A percentile compares a stretch with the other conserved stretches of the same genome.
Conservation (phyloP, 30 jellyfish, hydroid and myxozoan species). For the Aurelia coerulea region DNA sequence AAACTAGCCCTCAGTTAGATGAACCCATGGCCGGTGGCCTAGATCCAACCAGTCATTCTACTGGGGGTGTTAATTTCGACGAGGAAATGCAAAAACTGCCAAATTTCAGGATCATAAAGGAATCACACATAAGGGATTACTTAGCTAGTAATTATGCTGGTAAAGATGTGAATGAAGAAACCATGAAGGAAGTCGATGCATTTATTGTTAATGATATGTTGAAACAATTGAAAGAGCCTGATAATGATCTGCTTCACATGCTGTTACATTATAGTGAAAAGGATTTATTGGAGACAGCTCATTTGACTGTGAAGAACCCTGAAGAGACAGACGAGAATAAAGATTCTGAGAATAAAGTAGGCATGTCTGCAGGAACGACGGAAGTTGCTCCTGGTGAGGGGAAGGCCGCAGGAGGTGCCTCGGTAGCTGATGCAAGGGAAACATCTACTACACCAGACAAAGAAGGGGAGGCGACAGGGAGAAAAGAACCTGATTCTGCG, state of each 20-base stretch:
- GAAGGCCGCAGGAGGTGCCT: no score
- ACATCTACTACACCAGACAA: no score
- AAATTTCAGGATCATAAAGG: slow-evolving; percentile 46
- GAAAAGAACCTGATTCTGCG: no score
- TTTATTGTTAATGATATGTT: slow-evolving; percentile 52
- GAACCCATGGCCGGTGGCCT: no score
- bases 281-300: slow-evolving; percentile 13
- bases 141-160: slow-evolving; percentile 38
- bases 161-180: slow-evolving; percentile 29
- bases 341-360: no score
- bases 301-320: no score
- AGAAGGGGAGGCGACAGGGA: no score
- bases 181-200: slow-evolving; percentile 40
- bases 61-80: neutral
- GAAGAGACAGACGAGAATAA: no score
- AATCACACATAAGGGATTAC: slow-evolving; percentile 36
- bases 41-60: neutral
- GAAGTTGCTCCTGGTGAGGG: no score
- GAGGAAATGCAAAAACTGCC: slow-evolving; percentile 35
- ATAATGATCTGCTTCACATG: slow-evolving; percentile 46
- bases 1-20: no score
- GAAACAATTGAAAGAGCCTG: slow-evolving; percentile 59
- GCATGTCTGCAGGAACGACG: no score
- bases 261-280: slow-evolving; percentile 35
- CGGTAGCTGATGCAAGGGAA: no score